phyloP scores from a whole-genome alignment of 1,140 invertebrate genomes.

The Cydia strobilella region DNA sequence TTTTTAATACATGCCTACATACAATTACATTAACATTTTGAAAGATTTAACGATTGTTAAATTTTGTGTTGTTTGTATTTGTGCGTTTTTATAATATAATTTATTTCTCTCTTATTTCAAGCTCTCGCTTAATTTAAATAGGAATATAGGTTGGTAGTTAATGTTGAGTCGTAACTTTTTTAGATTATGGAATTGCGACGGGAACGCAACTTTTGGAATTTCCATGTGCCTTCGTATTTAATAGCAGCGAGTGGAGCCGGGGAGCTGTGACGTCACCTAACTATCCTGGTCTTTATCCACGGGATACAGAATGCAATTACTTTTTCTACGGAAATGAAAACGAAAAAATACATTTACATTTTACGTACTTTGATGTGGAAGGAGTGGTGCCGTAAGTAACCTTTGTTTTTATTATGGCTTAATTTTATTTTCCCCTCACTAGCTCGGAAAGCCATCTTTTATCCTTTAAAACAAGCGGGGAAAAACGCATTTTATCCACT shows the following conservation, averaged over 20 bases:
- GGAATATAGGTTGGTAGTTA: no score
- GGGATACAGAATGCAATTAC: conserved; percentile 96
- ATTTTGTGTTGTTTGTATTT: no score
- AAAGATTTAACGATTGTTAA: no score
- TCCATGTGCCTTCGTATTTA: conserved; percentile 91
- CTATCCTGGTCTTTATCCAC: conserved; percentile 94
- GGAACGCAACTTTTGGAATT: conserved; percentile 86
- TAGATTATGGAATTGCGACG: conserved; percentile 89
- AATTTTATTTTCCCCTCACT: conserved; percentile 35
- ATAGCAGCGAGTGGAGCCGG: conserved; percentile 87
- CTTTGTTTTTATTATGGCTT: conserved; percentile 30
- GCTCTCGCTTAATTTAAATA: no score
- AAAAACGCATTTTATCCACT: no score
- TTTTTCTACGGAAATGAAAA: conserved; percentile 92
- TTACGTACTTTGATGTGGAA: conserved; percentile 95
- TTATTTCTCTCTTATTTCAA: no score
- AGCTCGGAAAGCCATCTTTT: no score
- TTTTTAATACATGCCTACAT: no score
- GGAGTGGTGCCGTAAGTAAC: conserved; percentile 92
- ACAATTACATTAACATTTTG: no score
- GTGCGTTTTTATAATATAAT: no score
- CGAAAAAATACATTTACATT: conserved; percentile 91
- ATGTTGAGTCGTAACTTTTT: conserved; percentile 31
- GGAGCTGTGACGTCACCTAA: conserved; percentile 95
- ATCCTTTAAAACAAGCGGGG: no score